Evolutionary conservation across 2,113 vertebrate genomes (phyloP).

Genomic region (Anguilla rostrata): DNA sequence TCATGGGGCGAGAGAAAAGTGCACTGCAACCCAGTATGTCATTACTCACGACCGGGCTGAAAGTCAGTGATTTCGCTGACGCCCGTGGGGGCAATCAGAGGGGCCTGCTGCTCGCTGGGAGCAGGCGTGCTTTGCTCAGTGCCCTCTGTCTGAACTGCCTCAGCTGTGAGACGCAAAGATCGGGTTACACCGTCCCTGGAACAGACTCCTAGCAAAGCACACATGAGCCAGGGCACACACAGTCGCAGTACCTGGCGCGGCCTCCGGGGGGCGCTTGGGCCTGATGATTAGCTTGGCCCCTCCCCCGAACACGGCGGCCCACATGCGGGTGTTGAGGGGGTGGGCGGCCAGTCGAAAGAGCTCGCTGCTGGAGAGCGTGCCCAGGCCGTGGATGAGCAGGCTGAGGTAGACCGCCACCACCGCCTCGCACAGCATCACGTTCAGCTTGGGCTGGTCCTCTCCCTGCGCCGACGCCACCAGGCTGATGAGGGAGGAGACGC

Average conservation of each 20-base stretch:
- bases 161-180: conserved; percentile 18
- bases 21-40: conserved; percentile 62
- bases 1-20: background rate
- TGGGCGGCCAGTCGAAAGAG: conserved; percentile 93
- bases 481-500: conserved; percentile 92
- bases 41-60: conserved; percentile 73
- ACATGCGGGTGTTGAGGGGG: conserved; percentile 91
- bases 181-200: background rate
- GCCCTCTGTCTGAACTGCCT: conserved; percentile 62
- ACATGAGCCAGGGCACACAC: background rate
- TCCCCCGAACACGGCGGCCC: conserved; percentile 95
- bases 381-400: conserved; percentile 90
- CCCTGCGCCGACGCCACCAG: conserved; percentile 86
- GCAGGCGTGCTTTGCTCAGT: conserved; percentile 54
- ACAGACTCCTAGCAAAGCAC: background rate
- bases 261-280: conserved; percentile 83
- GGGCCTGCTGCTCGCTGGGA: conserved; percentile 53
- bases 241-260: conserved; percentile 76
- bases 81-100: conserved; percentile 48
- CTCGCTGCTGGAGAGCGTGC: conserved; percentile 88
- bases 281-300: conserved; percentile 90
- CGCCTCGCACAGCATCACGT: conserved; percentile 88
- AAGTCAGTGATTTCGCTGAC: conserved; percentile 44
- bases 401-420: conserved; percentile 93
- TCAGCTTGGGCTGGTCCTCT: conserved; percentile 88